Conservation (phyloP, 2,113 vertebrate species). For the Boulengeromyrus knoepffleri region DNA sequence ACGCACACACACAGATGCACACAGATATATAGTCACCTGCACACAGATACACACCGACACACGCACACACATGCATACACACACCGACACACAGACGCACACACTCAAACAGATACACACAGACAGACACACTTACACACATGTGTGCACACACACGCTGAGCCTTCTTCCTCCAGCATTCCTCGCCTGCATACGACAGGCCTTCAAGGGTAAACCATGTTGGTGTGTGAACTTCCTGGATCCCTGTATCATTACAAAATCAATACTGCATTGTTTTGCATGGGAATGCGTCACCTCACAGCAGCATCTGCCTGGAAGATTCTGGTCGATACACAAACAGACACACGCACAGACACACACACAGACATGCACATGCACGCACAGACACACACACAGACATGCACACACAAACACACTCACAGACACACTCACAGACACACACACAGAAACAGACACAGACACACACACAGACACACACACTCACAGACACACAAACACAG, state of each 20-base stretch:
- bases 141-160: neutral
- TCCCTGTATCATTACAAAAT: constrained; percentile 8
- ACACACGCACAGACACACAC: neutral
- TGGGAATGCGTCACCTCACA: neutral
- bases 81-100: no score
- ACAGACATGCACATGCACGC: neutral
- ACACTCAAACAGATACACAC: no score
- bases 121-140: no score
- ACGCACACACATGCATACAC: no score
- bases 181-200: neutral
- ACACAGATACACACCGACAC: no score
- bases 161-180: neutral
- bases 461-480: no score
- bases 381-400: neutral
- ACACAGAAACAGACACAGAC: no score
- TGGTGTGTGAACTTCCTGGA: neutral
- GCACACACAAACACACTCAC: neutral
- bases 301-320: neutral
- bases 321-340: neutral
- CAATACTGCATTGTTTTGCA: constrained; percentile 5
- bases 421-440: no score
- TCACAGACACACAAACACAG: no score
- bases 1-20: no score
- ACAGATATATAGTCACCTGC: no score
- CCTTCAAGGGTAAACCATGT: neutral